These are phyloP conservation scores for Nestor notabilis DNA, from an alignment of 2,113 vertebrate species.

Conservation along the genomic window DNA sequence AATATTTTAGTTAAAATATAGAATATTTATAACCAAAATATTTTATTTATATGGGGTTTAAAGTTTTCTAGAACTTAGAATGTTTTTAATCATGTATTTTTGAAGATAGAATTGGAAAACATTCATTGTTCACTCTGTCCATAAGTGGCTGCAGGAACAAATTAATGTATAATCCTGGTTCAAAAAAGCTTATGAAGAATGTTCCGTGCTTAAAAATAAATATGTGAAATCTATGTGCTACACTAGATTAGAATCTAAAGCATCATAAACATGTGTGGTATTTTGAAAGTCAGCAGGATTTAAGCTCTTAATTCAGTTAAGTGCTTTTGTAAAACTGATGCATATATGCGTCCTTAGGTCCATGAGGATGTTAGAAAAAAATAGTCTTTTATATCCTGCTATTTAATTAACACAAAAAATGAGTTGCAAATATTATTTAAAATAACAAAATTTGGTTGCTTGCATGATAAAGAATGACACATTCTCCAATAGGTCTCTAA, in stretches of 20 bases:
- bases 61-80: not conserved
- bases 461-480: not conserved
- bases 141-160: not conserved
- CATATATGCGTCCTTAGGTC: not conserved
- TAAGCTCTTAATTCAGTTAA: slow-evolving; percentile 4
- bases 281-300: not conserved
- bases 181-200: not conserved
- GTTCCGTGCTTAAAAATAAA: not conserved
- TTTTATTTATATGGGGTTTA: not conserved
- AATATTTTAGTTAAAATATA: not conserved
- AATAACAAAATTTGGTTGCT: not conserved
- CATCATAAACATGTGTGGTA: not conserved
- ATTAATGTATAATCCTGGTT: not conserved
- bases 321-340: not conserved
- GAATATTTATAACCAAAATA: not conserved
- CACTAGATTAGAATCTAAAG: not conserved
- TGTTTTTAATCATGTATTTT: not conserved
- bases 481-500: not conserved
- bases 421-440: not conserved
- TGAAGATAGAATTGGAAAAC: not conserved
- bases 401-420: not conserved
- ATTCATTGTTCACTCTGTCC: not conserved
- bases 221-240: not conserved
- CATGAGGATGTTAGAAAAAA: not conserved
- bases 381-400: not conserved